A percentile compares a stretch with the other conserved stretches of the same genome.
Conservation (phyloP, 1,140 invertebrate species). For the Spodoptera litura region DNA sequence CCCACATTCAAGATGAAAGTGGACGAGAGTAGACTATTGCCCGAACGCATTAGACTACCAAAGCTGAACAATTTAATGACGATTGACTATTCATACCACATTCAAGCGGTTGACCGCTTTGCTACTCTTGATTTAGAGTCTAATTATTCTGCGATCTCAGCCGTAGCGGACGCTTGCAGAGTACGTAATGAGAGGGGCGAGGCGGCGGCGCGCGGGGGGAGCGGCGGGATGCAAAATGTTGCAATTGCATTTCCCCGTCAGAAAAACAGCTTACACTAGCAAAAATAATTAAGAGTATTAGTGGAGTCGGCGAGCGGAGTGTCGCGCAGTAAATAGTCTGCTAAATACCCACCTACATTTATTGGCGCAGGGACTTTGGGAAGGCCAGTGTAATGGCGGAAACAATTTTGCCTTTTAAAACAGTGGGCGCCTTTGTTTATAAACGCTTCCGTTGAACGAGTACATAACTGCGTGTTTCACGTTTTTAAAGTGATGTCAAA, state of each 20-base stretch:
- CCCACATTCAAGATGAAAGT: conserved; percentile 42
- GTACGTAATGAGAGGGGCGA: conserved; percentile 77
- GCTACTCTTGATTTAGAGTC: conserved; percentile 83
- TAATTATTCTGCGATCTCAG: conserved; percentile 83
- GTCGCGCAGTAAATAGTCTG: conserved; percentile 82
- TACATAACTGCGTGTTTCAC: conserved; percentile 42
- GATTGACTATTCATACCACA: conserved; percentile 85
- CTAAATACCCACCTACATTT: conserved; percentile 84
- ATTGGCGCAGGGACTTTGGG: conserved; percentile 72
- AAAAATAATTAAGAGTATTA: conserved; percentile 86
- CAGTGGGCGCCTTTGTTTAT: conserved; percentile 72
- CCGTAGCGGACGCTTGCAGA: conserved; percentile 73
- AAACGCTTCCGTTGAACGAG: conserved; percentile 57
- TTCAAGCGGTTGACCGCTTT: conserved; percentile 81
- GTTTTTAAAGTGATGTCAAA: conserved; percentile 46
- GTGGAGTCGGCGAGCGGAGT: conserved; percentile 76
- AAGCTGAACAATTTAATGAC: conserved; percentile 85
- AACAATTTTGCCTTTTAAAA: conserved; percentile 81
- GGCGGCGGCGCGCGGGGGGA: conserved; percentile 49
- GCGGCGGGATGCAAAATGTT: conserved; percentile 80
- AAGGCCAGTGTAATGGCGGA: conserved; percentile 74
- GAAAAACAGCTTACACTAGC: conserved; percentile 84
- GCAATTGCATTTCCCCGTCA: conserved; percentile 82
- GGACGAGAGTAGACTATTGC: conserved; percentile 55
- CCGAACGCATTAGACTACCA: conserved; percentile 80